Base-by-base conservation (phyloP, 2,888 invertebrate species). In the Parnassius apollo region DNA sequence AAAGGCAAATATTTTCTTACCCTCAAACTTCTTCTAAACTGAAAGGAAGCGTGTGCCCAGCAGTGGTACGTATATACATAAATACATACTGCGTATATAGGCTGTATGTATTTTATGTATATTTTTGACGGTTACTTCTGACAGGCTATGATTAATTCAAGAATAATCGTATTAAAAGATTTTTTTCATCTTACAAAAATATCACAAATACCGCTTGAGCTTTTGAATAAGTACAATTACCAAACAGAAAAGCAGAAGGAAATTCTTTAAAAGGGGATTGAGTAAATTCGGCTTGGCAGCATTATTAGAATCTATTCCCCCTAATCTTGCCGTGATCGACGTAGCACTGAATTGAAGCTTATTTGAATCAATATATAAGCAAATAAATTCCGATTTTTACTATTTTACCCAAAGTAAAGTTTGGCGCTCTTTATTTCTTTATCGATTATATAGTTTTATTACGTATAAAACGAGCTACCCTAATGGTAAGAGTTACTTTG, bases 361-460 rank as follows among this genome's bases (percentile, higher is more conserved):
- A 62, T 48, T 62, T 49, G 48, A 57, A 62, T 62, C 57, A 62
- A 62, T 62, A 57, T 53, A 54, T 58, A 62, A 49, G 62, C 53
- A 62, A 62, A 61, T 42, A 62, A 53, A 62, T 53, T 4, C 44
- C n/a, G 11, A 50, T 35, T 56, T 25, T 42, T 48, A 48, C 13
- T 48, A 9, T 48, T 48, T 9, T 8, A 13, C 11, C 8, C 9
- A 13, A n/a, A 7, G 7, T n/a, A 48, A 46, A 4, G 46, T 46
- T 7, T 13, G 13, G 48, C 13, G 4, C n/a, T 48, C 48, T n/a
- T 48, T n/a, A 13, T 13, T 48, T 48, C n/a, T n/a, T 48, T 46
- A 12, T 11, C 12, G 12, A 45, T 22, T 2, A 25, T 25, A 2
- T 25, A 25, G 50, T 50, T 50, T 18, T 50, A 13, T 18, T n/a